Evolutionary conservation across 2,797 vertebrate species (phyloP).

Genomic region (Paratrypauchen microcephalus): DNA sequence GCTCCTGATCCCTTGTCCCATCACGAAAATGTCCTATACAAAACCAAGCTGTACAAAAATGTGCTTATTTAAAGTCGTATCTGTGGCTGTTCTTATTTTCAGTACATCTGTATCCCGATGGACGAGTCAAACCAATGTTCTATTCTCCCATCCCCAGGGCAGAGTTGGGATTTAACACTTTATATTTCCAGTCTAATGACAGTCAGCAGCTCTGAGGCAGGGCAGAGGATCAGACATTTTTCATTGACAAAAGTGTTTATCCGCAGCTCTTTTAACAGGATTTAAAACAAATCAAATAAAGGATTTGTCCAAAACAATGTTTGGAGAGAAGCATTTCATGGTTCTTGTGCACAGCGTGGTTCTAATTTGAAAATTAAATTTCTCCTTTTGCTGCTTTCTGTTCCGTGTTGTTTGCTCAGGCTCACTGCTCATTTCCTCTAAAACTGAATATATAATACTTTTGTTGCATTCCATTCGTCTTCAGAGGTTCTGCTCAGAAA

Average conservation of each 20-base stretch:
- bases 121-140: neutral
- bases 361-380: constrained; percentile 75
- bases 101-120: neutral
- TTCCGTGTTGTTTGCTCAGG: constrained; percentile 67
- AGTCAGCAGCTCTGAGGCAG: constrained; percentile 56
- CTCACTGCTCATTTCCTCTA: constrained; percentile 60
- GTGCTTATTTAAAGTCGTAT: neutral
- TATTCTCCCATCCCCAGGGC: neutral
- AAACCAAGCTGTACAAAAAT: too few species aligned
- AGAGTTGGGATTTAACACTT: constrained; percentile 17
- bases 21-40: too few species aligned
- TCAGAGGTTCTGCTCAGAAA: too few species aligned
- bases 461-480: too few species aligned
- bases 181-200: constrained; percentile 72
- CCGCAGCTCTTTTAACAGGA: constrained; percentile 65
- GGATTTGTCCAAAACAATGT: constrained; percentile 72
- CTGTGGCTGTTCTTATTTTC: neutral
- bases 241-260: constrained; percentile 63
- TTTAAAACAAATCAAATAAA: constrained; percentile 79
- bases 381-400: constrained; percentile 62
- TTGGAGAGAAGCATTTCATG: constrained; percentile 68
- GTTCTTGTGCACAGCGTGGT: constrained; percentile 66
- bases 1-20: too few species aligned
- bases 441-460: neutral
- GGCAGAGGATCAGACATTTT: constrained; percentile 67